Percentiles rank a stretch among this genome's conserved stretches.
Evolutionary conservation across 2,888 invertebrate species (phyloP).

Genomic region (Heliothis peltigera): DNA sequence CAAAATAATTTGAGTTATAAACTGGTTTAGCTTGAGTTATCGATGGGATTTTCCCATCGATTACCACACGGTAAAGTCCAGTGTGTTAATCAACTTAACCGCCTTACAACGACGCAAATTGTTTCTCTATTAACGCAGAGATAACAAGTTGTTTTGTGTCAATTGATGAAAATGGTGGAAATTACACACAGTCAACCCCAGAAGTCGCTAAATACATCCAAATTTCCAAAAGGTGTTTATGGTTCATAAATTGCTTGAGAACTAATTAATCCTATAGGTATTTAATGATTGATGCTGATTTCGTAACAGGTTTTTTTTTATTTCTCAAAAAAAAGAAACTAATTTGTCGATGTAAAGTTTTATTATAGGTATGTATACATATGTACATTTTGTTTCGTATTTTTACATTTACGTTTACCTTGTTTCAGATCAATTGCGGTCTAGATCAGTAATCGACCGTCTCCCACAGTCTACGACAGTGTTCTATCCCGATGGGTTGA

Average conservation of each 20-base stretch:
- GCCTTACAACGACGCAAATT: background rate
- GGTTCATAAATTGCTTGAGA: too few species aligned
- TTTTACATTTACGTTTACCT: constrained; percentile 36
- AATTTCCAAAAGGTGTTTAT: too few species aligned
- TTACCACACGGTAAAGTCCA: background rate
- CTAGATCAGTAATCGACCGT: constrained; percentile 81
- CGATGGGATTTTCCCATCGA: constrained; percentile 1
- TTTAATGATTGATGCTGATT: too few species aligned
- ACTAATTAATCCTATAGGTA: too few species aligned
- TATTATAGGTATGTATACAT: too few species aligned
- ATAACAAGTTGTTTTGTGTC: constrained; percentile 1
- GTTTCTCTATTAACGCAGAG: background rate
- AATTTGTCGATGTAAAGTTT: too few species aligned
- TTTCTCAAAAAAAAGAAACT: too few species aligned
- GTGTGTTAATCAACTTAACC: background rate
- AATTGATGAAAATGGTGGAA: background rate
- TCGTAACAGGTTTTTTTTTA: too few species aligned
- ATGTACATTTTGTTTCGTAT: background rate
- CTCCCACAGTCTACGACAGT: constrained; percentile 76
- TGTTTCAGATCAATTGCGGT: constrained; percentile 86
- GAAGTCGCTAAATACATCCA: too few species aligned
- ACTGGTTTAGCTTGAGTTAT: background rate
- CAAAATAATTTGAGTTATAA: background rate
- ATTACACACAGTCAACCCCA: too few species aligned
- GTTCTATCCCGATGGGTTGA: constrained; percentile 88